Conservation (phyloP, 2,888 invertebrate species). For the Sminthurinus aureus region DNA sequence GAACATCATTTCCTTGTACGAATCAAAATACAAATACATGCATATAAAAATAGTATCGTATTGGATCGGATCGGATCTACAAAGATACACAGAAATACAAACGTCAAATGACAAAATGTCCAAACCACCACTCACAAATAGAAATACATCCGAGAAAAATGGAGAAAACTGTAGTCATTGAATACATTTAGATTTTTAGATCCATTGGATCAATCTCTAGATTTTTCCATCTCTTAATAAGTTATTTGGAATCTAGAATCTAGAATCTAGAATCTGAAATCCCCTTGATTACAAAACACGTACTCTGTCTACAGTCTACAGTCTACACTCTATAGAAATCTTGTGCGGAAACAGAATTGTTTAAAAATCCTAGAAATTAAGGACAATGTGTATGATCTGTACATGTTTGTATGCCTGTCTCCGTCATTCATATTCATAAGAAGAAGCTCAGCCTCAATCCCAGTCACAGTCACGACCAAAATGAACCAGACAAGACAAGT, state of each 20-base stretch:
- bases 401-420: neutral
- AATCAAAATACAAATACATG: neutral
- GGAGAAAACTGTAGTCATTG: neutral
- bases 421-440: neutral
- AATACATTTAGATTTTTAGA: neutral
- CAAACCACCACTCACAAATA: conserved; percentile 11
- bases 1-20: neutral
- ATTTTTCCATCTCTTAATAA: neutral
- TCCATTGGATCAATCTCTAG: conserved; percentile 5
- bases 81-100: conserved; percentile 11
- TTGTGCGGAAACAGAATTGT: neutral
- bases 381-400: neutral
- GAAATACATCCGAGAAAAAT: neutral
- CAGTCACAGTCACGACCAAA: too few relatives aligned
- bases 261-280: too few relatives aligned
- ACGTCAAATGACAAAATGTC: conserved; percentile 19
- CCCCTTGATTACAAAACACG: neutral
- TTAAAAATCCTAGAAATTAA: neutral
- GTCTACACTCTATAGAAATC: neutral
- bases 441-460: neutral
- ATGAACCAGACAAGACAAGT: too few relatives aligned
- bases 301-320: neutral
- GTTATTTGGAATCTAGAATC: too few relatives aligned
- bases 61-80: too few relatives aligned
- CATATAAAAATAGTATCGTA: neutral